Base-by-base conservation (phyloP, 2,797 vertebrate species). In the Austrolebias charrua region DNA sequence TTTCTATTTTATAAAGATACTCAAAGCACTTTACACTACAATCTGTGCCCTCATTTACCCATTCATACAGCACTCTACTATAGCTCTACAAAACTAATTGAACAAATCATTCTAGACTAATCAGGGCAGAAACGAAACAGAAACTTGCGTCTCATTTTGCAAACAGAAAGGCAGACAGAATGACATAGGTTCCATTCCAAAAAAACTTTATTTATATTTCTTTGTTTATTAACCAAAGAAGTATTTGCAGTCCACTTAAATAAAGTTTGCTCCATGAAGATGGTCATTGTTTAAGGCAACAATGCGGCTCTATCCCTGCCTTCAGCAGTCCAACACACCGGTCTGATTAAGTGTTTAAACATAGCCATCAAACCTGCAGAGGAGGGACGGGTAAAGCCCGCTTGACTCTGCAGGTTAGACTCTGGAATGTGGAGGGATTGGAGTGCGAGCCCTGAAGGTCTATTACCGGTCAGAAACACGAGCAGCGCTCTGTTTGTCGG, bases 271-370 rank as follows among this genome's bases (percentile, higher is more conserved):
- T 59, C 68, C 61, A 53, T 60, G 63, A 82, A 84, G 75, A 73
- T 28, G 10, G 40, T 55, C 81, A 84, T 89, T 89, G 86, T 86
- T 79, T 64, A 5, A 40, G 52, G 52, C 67, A 89, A 88, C 84
- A 86, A 83, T 86, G 80, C 48, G 7, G 66, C 66, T 75, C 72
- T 43, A 75, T 55, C 72, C 82, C 75, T 71, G 69, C 79, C 67
- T 63, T 86, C 79, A 68, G 78, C 58, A 31, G 72, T 59, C 73
- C 60, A 5, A 59, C 76, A 56, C 70, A 66, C n/a, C 76, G 73
- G 89, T 86, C 84, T 88, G 83, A 88, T 87, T 82, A 85, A 60
- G 71, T 82, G 79, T 86, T 82, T 66, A 84, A 86, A 85, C 86
- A 87, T 43, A 66, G 67, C 52, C 47, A 9, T 66, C 46, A 64